Conservation (phyloP, 2,113 vertebrate genomes). For the Zapus hudsonius region DNA sequence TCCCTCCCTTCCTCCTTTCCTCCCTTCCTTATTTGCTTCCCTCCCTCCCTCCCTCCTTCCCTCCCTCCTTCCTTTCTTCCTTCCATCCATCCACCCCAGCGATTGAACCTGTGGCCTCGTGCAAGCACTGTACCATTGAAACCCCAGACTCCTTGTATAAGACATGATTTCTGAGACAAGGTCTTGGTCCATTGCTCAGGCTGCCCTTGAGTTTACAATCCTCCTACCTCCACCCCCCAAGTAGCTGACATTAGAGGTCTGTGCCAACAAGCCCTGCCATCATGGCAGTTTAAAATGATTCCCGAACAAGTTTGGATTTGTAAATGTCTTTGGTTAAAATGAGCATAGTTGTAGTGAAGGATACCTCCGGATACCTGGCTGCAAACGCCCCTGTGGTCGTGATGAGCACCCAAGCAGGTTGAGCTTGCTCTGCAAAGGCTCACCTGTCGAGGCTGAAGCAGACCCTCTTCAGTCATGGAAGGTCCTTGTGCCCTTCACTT, state of each 20-base stretch:
- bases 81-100: no score
- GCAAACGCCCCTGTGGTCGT: neutral
- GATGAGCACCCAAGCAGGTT: neutral
- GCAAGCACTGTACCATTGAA: neutral
- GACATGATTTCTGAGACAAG: neutral
- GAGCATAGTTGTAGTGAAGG: constrained; percentile 22
- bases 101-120: neutral
- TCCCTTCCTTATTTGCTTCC: no score
- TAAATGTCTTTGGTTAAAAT: constrained; percentile 8
- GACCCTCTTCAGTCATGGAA: neutral
- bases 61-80: no score
- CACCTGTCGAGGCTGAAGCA: neutral
- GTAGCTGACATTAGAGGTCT: neutral
- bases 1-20: no score
- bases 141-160: neutral
- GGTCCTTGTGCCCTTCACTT: neutral
- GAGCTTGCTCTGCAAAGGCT: neutral
- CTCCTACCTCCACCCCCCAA: neutral
- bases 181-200: neutral
- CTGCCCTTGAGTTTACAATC: neutral
- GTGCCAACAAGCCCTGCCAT: neutral
- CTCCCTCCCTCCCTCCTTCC: no score
- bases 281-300: constrained; percentile 43
- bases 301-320: constrained; percentile 48
- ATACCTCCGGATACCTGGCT: neutral